A percentile compares a stretch with the other conserved stretches of the same genome.
Conservation (phyloP, 1,140 invertebrate genomes). For the Zeugodacus cucurbitae region DNA sequence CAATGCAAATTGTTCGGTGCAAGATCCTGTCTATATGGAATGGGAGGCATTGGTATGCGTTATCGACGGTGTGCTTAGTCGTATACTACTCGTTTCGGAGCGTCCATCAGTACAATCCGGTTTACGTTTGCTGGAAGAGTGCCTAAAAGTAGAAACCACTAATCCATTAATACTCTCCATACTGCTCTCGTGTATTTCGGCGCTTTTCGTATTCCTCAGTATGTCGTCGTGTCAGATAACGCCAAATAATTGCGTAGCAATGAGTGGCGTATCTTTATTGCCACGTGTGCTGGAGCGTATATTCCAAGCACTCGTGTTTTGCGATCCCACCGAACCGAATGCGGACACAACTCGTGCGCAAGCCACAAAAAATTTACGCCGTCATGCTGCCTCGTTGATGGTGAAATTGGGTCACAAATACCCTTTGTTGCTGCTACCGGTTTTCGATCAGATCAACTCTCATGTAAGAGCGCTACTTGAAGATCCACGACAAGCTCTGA, state of each 20-base stretch:
- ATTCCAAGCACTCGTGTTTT: conserved; percentile 83
- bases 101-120: conserved; percentile 77
- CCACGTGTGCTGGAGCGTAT: conserved; percentile 87
- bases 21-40: conserved; percentile 79
- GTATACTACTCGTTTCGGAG: conserved; percentile 74
- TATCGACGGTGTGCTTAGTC: conserved; percentile 83
- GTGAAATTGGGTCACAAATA: conserved; percentile 91
- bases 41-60: conserved; percentile 84
- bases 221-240: conserved; percentile 84
- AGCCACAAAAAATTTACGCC: conserved; percentile 84
- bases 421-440: conserved; percentile 82
- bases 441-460: conserved; percentile 86
- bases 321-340: conserved; percentile 70
- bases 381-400: conserved; percentile 88
- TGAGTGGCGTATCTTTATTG: conserved; percentile 77
- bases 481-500: conserved; percentile 74
- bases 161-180: conserved; percentile 83
- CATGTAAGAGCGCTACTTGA: conserved; percentile 76
- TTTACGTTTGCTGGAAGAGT: conserved; percentile 78
- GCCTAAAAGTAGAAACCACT: conserved; percentile 78
- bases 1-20: conserved; percentile 64
- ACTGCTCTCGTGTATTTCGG: conserved; percentile 88
- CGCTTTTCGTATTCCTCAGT: conserved; percentile 88
- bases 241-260: conserved; percentile 72
- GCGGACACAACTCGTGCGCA: conserved; percentile 69